Conservation (phyloP, 2,113 vertebrate genomes). For the Prochilodus magdalenae region DNA sequence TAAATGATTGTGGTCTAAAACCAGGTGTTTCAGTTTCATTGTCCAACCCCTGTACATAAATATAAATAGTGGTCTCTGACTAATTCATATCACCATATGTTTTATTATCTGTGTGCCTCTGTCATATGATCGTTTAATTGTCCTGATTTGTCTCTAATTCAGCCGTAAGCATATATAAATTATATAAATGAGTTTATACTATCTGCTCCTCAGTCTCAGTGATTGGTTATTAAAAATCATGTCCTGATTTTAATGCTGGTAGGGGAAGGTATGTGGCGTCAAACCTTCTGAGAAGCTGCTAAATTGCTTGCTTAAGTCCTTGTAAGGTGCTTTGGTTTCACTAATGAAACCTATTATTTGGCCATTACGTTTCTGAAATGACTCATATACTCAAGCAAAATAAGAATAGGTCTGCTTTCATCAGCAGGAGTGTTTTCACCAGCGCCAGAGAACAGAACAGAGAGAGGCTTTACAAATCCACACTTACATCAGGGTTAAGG, state of each 20-base stretch:
- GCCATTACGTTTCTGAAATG: neutral
- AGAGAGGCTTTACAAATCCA: neutral
- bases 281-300: too few species aligned
- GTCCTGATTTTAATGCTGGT: constrained; percentile 2
- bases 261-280: too few species aligned
- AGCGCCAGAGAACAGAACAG: neutral
- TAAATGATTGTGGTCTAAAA: too few species aligned
- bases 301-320: neutral
- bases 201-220: neutral
- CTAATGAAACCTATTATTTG: neutral
- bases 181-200: neutral
- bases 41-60: too few species aligned
- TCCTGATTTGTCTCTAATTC: too few species aligned
- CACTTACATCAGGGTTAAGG: neutral
- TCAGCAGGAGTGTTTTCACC: neutral
- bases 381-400: neutral
- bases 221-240: neutral
- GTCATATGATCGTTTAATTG: too few species aligned
- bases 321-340: neutral
- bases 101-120: too few species aligned
- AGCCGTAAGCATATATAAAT: too few species aligned
- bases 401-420: neutral
- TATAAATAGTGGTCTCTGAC: too few species aligned
- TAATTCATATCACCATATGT: too few species aligned
- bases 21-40: too few species aligned